Base-by-base conservation (phyloP, 2,113 vertebrate species). In the Amazona vittata region DNA sequence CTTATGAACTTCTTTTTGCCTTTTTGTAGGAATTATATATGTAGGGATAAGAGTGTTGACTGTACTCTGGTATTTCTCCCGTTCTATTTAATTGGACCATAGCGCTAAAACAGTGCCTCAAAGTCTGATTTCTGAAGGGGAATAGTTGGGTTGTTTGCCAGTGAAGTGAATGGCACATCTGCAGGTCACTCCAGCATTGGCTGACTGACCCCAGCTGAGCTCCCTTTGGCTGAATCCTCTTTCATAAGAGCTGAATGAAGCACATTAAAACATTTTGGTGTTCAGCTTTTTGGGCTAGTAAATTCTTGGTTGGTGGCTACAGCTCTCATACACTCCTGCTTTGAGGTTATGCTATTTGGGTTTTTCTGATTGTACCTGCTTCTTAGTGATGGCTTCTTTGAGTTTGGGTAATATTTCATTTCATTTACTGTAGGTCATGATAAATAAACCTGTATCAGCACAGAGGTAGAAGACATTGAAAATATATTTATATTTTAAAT, bases 401-500 rank as follows among this genome's bases (percentile, higher is more conserved):
- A 77, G 41, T 50, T 44, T 83, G 71, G 84, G 46, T 96, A 97
- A 96, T 96, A 89, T 86, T 93, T 94, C 64, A 83, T 74, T 63
- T 69, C 41, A 87, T 92, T 97, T 86, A 96, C 43, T 77, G 69
- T 11, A 25, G 63, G 83, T 93, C 76, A 70, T 47, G 90, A 81
- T 93, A 94, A 95, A 92, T 95, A 86, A 89, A 79, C 71, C 89
- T 18, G 8, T 94, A 93, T 86, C 65, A 93, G 53, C 88, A 82
- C 37, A 88, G 94, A 83, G 7, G 15, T 94, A 76, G 82, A 96
- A 97, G 93, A 84, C 70, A 77, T 74, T 89, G 75, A 73, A 93
- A 96, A 97, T 94, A 84, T 91, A 93, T 85, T 91, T 93, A 49
- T 92, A 73, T 95, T 74, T 95, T 89, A 94, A 98, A 96, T 96